Evolutionary conservation across 1,140 invertebrate species (phyloP).

Genomic region (Drosophila funebris): DNA sequence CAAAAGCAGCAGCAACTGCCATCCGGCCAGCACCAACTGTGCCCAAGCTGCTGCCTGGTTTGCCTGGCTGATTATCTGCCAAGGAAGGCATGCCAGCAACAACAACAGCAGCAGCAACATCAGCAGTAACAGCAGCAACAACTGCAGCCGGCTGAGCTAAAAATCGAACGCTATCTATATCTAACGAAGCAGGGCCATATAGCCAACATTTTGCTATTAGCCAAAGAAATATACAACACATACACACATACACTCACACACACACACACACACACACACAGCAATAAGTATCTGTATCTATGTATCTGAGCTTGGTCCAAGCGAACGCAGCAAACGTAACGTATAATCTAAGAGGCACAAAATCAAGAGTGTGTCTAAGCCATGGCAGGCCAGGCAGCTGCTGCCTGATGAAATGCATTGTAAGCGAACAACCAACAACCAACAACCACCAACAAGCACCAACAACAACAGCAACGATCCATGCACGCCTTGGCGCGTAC

Average conservation of each 20-base stretch:
- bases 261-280: constrained; percentile 30
- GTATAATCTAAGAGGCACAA: constrained; percentile 75
- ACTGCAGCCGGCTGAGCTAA: constrained; percentile 68
- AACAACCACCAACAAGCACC: constrained; percentile 27
- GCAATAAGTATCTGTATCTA: constrained; percentile 42
- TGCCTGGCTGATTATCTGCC: constrained; percentile 75
- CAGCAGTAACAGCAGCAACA: constrained; percentile 18
- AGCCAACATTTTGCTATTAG: constrained; percentile 81
- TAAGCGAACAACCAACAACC: constrained; percentile 45
- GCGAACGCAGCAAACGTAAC: constrained; percentile 73
- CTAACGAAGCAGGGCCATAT: constrained; percentile 78
- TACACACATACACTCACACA: constrained; percentile 22
- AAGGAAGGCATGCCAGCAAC: constrained; percentile 72
- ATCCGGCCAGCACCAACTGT: constrained; percentile 68
- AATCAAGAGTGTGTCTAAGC: constrained; percentile 79
- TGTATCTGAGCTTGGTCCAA: constrained; percentile 59
- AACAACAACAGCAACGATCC: constrained; percentile 17
- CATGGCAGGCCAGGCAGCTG: constrained; percentile 48
- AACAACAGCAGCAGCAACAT: constrained; percentile 10
- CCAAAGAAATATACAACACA: constrained; percentile 68
- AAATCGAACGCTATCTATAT: constrained; percentile 82
- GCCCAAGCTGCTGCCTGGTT: constrained; percentile 44
- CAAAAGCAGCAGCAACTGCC: constrained; percentile 59
- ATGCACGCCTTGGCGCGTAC: constrained; percentile 68
- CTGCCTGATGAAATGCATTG: constrained; percentile 78